A percentile compares a stretch with the other conserved stretches of the same genome.
Evolutionary conservation across 2,113 vertebrate genomes (phyloP).

Genomic region (Syngnathus typhle): DNA sequence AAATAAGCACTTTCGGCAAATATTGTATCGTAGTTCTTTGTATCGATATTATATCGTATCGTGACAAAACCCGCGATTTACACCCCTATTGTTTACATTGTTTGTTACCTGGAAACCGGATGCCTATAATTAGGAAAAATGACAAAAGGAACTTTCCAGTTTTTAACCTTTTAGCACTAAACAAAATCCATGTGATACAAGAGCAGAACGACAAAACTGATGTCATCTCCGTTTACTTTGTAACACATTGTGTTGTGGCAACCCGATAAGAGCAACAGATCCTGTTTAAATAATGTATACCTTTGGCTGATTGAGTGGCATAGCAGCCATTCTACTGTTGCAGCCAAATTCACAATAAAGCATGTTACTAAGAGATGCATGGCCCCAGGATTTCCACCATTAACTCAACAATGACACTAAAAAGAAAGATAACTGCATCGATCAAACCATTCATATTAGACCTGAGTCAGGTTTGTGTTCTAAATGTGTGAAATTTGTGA

Average conservation of each 20-base stretch:
- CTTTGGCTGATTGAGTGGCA: constrained; percentile 32
- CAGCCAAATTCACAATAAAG: background rate
- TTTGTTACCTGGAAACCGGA: background rate
- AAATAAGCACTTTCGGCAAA: too few relatives aligned
- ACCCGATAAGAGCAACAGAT: constrained; percentile 36
- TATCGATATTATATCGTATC: too few relatives aligned
- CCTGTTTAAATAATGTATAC: constrained; percentile 58
- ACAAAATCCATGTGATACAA: background rate
- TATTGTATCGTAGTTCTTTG: too few relatives aligned
- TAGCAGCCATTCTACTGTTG: background rate
- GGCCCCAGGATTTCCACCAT: background rate
- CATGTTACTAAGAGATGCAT: background rate
- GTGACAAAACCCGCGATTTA: too few relatives aligned
- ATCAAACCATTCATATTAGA: too few relatives aligned
- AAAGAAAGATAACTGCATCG: too few relatives aligned
- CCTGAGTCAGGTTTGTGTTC: too few relatives aligned
- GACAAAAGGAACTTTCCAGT: background rate
- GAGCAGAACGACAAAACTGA: background rate
- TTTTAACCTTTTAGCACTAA: background rate
- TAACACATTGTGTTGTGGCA: constrained; percentile 16
- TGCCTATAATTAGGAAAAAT: background rate
- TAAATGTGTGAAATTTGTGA: too few relatives aligned
- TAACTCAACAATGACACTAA: too few relatives aligned
- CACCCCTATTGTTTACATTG: background rate
- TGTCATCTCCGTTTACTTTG: background rate